Evolutionary conservation across 2,113 vertebrate genomes (phyloP).

Genomic region (Siniperca chuatsi): DNA sequence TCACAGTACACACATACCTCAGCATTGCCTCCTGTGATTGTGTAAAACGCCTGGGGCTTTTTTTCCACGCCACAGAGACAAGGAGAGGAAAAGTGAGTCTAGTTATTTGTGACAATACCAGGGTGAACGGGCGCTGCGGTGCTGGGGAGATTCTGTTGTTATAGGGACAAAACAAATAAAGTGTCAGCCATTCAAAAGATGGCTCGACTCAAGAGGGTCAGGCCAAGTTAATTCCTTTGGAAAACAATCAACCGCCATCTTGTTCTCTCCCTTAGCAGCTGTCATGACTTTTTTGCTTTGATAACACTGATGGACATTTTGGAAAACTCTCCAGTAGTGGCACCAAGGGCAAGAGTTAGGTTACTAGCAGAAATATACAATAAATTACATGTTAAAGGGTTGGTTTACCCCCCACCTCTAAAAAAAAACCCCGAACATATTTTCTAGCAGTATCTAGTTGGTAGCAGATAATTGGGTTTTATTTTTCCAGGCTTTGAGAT

Average conservation of each 20-base stretch:
- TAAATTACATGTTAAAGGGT: slow-evolving; percentile 21
- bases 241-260: slow-evolving; percentile 81
- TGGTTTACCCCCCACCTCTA: not conserved
- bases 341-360: slow-evolving; percentile 52
- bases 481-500: not conserved
- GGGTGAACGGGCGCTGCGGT: slow-evolving; percentile 53
- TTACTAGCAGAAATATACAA: slow-evolving; percentile 43
- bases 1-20: slow-evolving; percentile 79
- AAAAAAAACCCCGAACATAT: not conserved
- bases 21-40: slow-evolving; percentile 84
- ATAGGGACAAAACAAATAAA: slow-evolving; percentile 83
- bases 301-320: slow-evolving; percentile 62
- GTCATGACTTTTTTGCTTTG: slow-evolving; percentile 57
- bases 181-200: slow-evolving; percentile 80
- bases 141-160: slow-evolving; percentile 78
- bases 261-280: slow-evolving; percentile 66
- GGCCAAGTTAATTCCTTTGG: slow-evolving; percentile 73
- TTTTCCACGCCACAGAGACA: slow-evolving; percentile 67
- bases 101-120: slow-evolving; percentile 79
- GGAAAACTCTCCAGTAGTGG: slow-evolving; percentile 39
- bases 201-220: slow-evolving; percentile 75
- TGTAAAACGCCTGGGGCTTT: slow-evolving; percentile 74
- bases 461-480: not conserved
- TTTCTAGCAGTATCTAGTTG: not conserved
- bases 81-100: slow-evolving; percentile 79